These are phyloP conservation scores for Tachuris rubrigastra DNA, from an alignment of 2,113 vertebrate genomes.

Conservation along the genomic window DNA sequence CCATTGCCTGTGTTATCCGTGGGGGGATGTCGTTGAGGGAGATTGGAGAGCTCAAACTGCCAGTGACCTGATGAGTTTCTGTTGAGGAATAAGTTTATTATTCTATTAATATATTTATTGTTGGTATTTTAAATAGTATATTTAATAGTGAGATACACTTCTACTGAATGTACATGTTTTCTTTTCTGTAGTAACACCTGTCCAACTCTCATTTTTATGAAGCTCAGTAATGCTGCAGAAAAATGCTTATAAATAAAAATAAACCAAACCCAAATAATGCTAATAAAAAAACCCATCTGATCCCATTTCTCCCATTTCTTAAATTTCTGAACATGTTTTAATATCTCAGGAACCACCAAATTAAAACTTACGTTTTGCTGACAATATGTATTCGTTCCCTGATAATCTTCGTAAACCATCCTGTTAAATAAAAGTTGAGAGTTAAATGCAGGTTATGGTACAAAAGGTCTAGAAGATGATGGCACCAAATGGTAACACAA, in stretches of 20 bases:
- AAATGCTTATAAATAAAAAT: background rate
- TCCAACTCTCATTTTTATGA: background rate
- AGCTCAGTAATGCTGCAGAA: background rate
- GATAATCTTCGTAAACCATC: slow-evolving; percentile 92
- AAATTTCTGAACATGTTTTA: background rate
- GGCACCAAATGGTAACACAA: background rate
- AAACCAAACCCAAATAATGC: background rate
- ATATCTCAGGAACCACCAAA: background rate
- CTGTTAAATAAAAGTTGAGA: slow-evolving; percentile 71
- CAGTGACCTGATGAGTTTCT: slow-evolving; percentile 84
- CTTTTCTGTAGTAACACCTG: background rate
- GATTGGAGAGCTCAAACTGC: slow-evolving; percentile 78
- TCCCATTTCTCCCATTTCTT: background rate
- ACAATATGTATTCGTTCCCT: slow-evolving; percentile 90
- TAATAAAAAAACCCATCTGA: background rate
- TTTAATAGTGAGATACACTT: background rate
- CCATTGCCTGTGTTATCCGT: slow-evolving; percentile 89
- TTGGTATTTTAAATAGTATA: background rate
- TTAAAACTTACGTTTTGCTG: slow-evolving; percentile 88
- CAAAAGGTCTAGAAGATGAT: background rate
- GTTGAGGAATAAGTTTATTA: background rate
- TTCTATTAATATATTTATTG: background rate
- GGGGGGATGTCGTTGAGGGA: slow-evolving; percentile 89
- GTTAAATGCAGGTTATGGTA: slow-evolving; percentile 4
- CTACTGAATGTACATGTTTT: background rate